Base-by-base conservation (phyloP, 1,140 invertebrate genomes). In the Carposina sasakii region DNA sequence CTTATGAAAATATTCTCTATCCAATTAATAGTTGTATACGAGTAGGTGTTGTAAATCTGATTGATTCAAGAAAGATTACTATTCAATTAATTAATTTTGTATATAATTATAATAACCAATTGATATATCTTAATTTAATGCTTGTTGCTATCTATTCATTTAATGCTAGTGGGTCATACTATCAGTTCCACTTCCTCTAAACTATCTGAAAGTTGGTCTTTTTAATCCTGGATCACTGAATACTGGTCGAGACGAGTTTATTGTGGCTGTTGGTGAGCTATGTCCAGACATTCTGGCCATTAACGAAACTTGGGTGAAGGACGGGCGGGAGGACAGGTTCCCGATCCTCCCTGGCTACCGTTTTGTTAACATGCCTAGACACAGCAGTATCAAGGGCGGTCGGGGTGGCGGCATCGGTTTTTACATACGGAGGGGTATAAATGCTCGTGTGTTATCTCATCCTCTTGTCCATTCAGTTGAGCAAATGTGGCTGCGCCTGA, bases 251-350 rank as follows among this genome's bases (percentile, higher is more conserved):
- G 31, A 33, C 31, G 31, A 33, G 5, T 33, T 33, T 15, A 4
- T n/a, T 5, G 31, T n/a, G 5, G n/a, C 15, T 3, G 3, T 33
- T 4, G 15, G 5, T 3, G 9, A 13, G 8, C 5, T n/a, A 4
- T 8, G 9, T 3, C 3, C n/a, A n/a, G 57, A 60, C 41, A 40
- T 55, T 21, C 23, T 60, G 10, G 57, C 57, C 1, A 33, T 60
- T 13, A 60, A 60, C 40, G 57, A 60, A 13, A 59, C 52, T 13
- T 58, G 56, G 56, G n/a, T 58, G 16, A 49, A 28, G 12, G 23
- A 40, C 6, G 52, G 47, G 1, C 30, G 52, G n/a, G 52, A 55
- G 22, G 19, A 3, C 0, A 24, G 4, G 22, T 52, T 52, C 1
- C 57, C 42, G 1, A n/a, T 5, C 4, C 36, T 55, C 5, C 30